phyloP scores from a whole-genome alignment of 2,888 invertebrate genomes.

The Polymixis flavicincta region DNA sequence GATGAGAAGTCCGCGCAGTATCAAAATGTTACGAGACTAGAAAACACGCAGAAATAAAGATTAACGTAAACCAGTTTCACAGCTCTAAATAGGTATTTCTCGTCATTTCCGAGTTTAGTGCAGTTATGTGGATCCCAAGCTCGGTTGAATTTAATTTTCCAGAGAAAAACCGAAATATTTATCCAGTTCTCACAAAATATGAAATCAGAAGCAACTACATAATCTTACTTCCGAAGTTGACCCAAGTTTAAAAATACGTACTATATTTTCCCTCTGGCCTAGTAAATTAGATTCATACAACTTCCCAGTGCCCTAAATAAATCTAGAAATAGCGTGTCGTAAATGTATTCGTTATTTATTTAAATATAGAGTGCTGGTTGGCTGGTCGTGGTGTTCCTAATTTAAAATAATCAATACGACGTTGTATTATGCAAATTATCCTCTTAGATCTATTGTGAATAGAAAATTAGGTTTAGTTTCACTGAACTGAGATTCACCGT shows the following conservation, averaged over 20 bases:
- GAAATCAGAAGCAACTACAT: background rate
- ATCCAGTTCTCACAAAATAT: conserved; percentile 11
- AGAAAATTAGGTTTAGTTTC: conserved; percentile 1
- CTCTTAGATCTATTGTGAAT: conserved; percentile 17
- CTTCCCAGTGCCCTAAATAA: conserved; percentile 3
- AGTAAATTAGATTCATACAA: conserved; percentile 28
- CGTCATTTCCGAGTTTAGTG: too few species aligned
- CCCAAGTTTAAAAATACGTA: conserved; percentile 18
- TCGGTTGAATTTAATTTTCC: too few species aligned
- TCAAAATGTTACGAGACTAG: background rate
- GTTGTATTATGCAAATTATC: conserved; percentile 20
- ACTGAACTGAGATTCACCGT: background rate
- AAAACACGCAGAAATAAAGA: background rate
- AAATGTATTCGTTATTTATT: conserved; percentile 38
- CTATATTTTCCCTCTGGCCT: background rate
- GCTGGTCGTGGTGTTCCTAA: too few species aligned
- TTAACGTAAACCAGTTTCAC: background rate
- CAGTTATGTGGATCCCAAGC: too few species aligned
- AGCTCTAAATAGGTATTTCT: background rate
- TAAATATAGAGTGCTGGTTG: conserved; percentile 15
- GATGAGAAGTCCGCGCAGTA: background rate
- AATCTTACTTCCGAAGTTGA: conserved; percentile 5
- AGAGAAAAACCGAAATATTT: conserved; percentile 7
- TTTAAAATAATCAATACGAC: conserved; percentile 61
- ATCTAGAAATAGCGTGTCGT: conserved; percentile 2